Percentiles rank a stretch among this genome's conserved stretches.
phyloP scores from a whole-genome alignment of 1,140 invertebrate genomes.

The Anastatus disparis region DNA sequence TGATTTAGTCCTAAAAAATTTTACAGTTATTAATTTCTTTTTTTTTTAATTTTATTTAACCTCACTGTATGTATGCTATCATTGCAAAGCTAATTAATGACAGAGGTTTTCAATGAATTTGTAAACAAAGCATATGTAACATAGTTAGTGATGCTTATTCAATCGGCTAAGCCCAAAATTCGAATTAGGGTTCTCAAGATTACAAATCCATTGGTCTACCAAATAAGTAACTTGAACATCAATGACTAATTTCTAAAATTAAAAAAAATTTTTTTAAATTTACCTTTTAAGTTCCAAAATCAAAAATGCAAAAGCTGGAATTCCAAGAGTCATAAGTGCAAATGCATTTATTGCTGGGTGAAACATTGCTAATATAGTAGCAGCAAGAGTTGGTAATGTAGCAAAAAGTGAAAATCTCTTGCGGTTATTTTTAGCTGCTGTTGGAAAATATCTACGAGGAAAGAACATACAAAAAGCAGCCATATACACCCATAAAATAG shows the following conservation, averaged over 20 bases:
- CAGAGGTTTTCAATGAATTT: too few species aligned
- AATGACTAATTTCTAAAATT: too few species aligned
- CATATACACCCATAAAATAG: constrained; percentile 84
- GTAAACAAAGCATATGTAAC: too few species aligned
- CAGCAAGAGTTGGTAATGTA: constrained; percentile 70
- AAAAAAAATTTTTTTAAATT: constrained; percentile 39
- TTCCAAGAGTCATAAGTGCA: constrained; percentile 78
- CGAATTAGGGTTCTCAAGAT: too few species aligned
- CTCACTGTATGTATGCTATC: too few species aligned
- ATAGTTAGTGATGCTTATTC: too few species aligned
- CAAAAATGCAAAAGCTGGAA: constrained; percentile 76
- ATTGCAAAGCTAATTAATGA: too few species aligned
- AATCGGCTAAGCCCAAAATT: too few species aligned
- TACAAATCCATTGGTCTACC: too few species aligned
- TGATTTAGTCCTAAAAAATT: constrained; percentile 72
- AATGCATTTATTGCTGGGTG: constrained; percentile 83
- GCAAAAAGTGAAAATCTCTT: constrained; percentile 69
- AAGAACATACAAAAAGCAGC: constrained; percentile 80
- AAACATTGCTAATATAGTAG: constrained; percentile 75
- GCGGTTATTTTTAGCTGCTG: constrained; percentile 74
- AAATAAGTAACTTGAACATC: too few species aligned
- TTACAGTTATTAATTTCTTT: too few species aligned
- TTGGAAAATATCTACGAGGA: constrained; percentile 76
- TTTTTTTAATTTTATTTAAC: too few species aligned
- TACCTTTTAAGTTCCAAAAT: constrained; percentile 76